Percentiles rank a stretch among this genome's conserved stretches.
phyloP scores from a whole-genome alignment of 2,113 vertebrate genomes.

The Thalassoma bifasciatum region DNA sequence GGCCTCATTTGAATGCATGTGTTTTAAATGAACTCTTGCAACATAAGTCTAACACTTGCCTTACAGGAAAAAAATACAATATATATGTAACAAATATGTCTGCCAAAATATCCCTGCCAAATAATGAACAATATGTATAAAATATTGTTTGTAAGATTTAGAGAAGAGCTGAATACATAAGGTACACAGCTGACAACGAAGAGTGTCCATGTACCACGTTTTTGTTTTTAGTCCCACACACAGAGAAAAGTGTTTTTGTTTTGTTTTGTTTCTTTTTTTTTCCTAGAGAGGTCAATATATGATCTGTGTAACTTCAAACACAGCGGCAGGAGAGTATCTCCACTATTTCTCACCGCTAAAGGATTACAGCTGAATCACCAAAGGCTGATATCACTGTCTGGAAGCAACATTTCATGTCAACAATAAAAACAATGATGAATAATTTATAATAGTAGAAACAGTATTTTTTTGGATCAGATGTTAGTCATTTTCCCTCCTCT shows the following conservation, averaged over 20 bases:
- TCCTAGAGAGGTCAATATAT: background rate
- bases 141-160: background rate
- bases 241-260: background rate
- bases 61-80: background rate
- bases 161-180: background rate
- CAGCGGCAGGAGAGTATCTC: background rate
- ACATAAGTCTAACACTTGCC: background rate
- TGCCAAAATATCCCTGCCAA: background rate
- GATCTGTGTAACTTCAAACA: background rate
- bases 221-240: background rate
- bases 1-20: background rate
- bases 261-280: too few species aligned
- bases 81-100: background rate
- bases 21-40: background rate
- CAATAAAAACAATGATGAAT: conserved; percentile 39
- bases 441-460: conserved; percentile 12
- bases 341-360: conserved; percentile 55
- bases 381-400: conserved; percentile 6
- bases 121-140: background rate
- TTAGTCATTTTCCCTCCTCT: conserved; percentile 45
- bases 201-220: too few species aligned
- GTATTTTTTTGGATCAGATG: conserved; percentile 76
- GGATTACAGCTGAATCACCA: conserved; percentile 32
- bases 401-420: conserved; percentile 80
- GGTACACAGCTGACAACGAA: background rate